These are phyloP conservation scores for Dasysyrphus tricinctus DNA, from an alignment of 2,888 invertebrate species.

Conservation along the genomic window DNA sequence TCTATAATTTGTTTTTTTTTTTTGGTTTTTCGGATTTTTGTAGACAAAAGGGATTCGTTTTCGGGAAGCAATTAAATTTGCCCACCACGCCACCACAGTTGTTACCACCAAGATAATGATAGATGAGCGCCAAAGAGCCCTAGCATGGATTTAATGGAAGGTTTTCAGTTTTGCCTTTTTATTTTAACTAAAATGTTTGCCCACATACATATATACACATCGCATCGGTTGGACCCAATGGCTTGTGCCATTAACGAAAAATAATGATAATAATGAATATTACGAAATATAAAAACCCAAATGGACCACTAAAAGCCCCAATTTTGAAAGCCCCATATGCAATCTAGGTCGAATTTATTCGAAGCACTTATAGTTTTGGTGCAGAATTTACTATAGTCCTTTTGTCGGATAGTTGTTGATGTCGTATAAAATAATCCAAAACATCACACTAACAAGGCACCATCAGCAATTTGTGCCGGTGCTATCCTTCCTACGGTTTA, in stretches of 20 bases:
- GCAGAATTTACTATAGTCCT: conserved; percentile 36
- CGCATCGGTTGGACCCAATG: conserved; percentile 3
- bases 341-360: conserved; percentile 67
- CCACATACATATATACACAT: conserved; percentile 8
- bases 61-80: conserved; percentile 63
- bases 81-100: conserved; percentile 26
- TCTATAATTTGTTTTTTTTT: background rate
- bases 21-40: conserved; percentile 1
- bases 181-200: conserved; percentile 51
- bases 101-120: conserved; percentile 59
- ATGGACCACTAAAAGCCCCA: conserved; percentile 70
- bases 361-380: conserved; percentile 52
- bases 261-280: conserved; percentile 61
- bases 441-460: conserved; percentile 58
- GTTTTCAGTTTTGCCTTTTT: conserved; percentile 1
- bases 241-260: conserved; percentile 54
- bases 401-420: background rate
- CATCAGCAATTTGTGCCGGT: conserved; percentile 19
- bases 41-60: conserved; percentile 67
- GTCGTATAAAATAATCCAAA: conserved; percentile 60
- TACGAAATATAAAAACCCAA: conserved; percentile 58
- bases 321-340: conserved; percentile 43
- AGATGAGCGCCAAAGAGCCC: conserved; percentile 54
- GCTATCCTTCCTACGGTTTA: conserved; percentile 3
- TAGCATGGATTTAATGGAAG: conserved; percentile 49